Conservation (phyloP, 2,888 invertebrate genomes). For the Sphinx pinastri region DNA sequence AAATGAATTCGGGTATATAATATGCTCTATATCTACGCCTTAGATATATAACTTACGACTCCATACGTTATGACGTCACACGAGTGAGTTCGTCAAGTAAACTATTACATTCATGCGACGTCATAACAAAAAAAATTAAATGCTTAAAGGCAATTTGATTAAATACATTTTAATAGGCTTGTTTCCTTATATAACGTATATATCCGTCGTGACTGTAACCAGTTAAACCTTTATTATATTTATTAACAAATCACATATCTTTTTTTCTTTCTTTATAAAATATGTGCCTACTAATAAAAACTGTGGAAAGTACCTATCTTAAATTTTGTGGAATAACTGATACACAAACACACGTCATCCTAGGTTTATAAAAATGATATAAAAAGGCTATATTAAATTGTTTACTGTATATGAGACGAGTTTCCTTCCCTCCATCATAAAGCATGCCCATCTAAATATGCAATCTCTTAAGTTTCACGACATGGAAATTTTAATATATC, state of each 20-base stretch:
- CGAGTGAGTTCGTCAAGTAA: background rate
- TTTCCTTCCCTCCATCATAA: background rate
- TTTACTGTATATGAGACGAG: background rate
- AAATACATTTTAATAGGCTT: background rate
- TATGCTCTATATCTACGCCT: background rate
- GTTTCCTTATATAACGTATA: background rate
- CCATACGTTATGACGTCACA: background rate
- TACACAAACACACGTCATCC: background rate
- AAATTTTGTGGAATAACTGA: background rate
- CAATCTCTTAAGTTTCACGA: background rate
- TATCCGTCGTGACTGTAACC: background rate
- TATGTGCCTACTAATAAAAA: too few relatives aligned
- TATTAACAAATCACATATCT: background rate
- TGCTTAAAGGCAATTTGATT: background rate
- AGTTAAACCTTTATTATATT: background rate
- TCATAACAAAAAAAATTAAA: background rate
- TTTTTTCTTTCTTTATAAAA: too few relatives aligned
- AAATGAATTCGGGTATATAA: background rate
- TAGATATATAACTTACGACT: background rate
- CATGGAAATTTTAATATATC: background rate
- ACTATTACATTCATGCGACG: background rate
- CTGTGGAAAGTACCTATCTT: background rate
- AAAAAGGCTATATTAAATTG: background rate
- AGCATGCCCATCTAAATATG: background rate
- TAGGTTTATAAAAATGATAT: background rate